Percentiles rank a stretch among this genome's conserved stretches.
phyloP scores from a whole-genome alignment of 2,797 vertebrate species.

The Etheostoma perlongum region DNA sequence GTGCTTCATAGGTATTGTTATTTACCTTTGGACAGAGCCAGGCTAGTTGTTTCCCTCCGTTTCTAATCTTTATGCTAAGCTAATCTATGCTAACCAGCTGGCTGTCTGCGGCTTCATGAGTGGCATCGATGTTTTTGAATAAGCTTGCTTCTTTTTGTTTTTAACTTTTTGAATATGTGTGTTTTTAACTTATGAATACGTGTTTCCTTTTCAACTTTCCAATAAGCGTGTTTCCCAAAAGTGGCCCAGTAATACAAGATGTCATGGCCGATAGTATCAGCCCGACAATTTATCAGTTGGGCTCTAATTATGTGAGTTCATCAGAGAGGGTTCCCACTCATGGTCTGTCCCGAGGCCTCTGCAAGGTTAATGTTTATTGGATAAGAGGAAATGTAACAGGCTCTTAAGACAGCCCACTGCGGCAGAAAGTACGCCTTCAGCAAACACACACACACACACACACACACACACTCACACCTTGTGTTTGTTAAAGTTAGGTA shows the following conservation, averaged over 20 bases:
- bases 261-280: neutral
- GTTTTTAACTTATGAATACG: too few relatives aligned
- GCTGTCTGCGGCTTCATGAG: neutral
- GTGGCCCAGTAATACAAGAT: too few relatives aligned
- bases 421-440: conserved; percentile 60
- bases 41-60: too few relatives aligned
- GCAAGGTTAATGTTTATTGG: conserved; percentile 71
- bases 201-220: too few relatives aligned
- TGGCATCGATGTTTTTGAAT: too few relatives aligned
- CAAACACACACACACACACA: conserved; percentile 60
- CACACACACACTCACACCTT: conserved; percentile 28
- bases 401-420: conserved; percentile 34
- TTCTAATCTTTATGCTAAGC: neutral
- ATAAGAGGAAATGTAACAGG: conserved; percentile 75
- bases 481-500: conserved; percentile 64
- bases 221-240: too few relatives aligned
- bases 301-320: neutral
- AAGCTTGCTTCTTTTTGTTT: too few relatives aligned
- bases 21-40: too few relatives aligned
- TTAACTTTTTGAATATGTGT: too few relatives aligned
- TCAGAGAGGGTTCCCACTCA: neutral
- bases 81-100: conserved; percentile 1
- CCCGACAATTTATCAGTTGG: neutral
- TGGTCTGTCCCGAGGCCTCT: neutral
- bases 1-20: too few relatives aligned